Conservation (phyloP, 2,888 invertebrate genomes). For the Aphodius sticticus region DNA sequence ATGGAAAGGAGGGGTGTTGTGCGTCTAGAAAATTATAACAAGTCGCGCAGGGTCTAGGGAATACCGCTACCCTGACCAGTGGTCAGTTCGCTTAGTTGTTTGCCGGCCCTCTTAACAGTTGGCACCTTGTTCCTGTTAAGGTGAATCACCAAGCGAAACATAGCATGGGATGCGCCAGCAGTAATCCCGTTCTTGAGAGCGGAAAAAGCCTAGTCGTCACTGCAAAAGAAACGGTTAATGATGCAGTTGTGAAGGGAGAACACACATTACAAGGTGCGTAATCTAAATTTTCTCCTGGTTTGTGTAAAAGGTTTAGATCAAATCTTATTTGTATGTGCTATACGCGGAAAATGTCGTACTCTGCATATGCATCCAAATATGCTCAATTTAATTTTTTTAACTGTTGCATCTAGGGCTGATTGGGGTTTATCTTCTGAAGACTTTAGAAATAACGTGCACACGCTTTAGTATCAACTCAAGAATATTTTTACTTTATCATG, state of each 20-base stretch:
- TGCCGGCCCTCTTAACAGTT: background rate
- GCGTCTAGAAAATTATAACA: background rate
- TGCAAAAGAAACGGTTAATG: conserved; percentile 54
- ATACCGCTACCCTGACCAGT: conserved; percentile 10
- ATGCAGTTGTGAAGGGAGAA: conserved; percentile 53
- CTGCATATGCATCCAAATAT: too few relatives aligned
- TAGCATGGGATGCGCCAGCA: conserved; percentile 60
- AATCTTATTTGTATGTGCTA: background rate
- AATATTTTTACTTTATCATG: too few relatives aligned
- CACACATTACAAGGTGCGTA: conserved; percentile 53
- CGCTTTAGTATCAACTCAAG: too few relatives aligned
- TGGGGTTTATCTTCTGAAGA: too few relatives aligned
- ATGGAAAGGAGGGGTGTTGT: background rate
- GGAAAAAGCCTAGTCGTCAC: conserved; percentile 55
- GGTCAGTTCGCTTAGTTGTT: conserved; percentile 18
- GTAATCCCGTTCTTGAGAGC: conserved; percentile 56
- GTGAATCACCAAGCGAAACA: background rate
- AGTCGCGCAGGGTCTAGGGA: background rate
- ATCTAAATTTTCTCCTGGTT: background rate
- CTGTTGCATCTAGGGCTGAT: too few relatives aligned
- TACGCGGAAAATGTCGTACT: too few relatives aligned
- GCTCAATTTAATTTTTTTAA: too few relatives aligned
- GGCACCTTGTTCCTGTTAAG: background rate
- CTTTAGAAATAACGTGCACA: too few relatives aligned
- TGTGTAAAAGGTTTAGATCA: background rate